A percentile compares a stretch with the other conserved stretches of the same genome.
Conservation (phyloP, 2,797 vertebrate genomes). For the Artibeus lituratus region DNA sequence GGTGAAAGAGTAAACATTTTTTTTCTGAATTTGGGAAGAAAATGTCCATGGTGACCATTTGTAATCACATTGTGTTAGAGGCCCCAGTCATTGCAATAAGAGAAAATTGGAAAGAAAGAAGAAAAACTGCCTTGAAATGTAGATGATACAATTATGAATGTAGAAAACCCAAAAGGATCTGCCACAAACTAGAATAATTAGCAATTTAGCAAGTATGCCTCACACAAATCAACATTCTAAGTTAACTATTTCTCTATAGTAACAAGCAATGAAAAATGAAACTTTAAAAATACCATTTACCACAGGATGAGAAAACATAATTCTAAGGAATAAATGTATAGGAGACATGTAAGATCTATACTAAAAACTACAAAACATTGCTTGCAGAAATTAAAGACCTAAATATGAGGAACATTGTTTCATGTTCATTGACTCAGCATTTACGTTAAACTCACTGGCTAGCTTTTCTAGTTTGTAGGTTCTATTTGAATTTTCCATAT, state of each 20-base stretch:
- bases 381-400: conserved; percentile 3
- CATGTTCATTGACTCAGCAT: not conserved
- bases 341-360: not conserved
- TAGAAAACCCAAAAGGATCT: not conserved
- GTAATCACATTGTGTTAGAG: not conserved
- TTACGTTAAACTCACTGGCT: not conserved
- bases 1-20: not conserved
- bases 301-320: not conserved
- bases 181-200: not conserved
- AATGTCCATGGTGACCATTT: not conserved
- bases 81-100: not conserved
- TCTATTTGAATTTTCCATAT: not conserved
- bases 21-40: not conserved
- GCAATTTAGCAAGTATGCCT: not conserved
- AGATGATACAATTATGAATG: not conserved
- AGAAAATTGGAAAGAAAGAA: not conserved
- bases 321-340: not conserved
- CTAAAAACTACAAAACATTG: not conserved
- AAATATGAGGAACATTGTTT: not conserved
- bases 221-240: not conserved
- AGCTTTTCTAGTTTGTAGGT: not conserved
- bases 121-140: not conserved
- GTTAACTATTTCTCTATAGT: not conserved
- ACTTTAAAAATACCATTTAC: not conserved
- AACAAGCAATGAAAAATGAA: not conserved